Evolutionary conservation across 2,113 vertebrate genomes (phyloP).

Genomic region (Petromus typicus): DNA sequence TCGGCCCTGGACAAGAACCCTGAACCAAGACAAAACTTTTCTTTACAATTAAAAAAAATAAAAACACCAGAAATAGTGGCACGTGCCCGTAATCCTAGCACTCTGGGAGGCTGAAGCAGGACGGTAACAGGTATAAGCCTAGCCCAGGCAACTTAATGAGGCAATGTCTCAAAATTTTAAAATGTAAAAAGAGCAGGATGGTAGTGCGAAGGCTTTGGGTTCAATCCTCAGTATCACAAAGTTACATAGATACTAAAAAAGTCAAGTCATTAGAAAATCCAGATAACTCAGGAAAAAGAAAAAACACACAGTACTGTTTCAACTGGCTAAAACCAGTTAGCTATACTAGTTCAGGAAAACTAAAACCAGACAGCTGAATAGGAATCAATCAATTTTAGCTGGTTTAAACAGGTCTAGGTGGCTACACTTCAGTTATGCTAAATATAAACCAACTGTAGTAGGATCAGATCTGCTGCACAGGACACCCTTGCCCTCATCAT

Average conservation of each 20-base stretch:
- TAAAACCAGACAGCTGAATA: not conserved
- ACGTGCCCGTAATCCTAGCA: not conserved
- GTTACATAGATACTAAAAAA: not conserved
- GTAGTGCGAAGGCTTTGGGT: not conserved
- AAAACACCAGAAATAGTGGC: not conserved
- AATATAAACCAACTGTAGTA: not conserved
- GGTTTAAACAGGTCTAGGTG: not conserved
- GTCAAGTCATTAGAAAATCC: not conserved
- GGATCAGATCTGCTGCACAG: slow-evolving; percentile 9
- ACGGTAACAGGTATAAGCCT: not conserved
- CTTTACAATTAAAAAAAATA: not conserved
- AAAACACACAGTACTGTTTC: not conserved
- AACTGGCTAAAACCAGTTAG: not conserved
- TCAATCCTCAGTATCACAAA: not conserved
- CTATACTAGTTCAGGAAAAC: slow-evolving; percentile 8
- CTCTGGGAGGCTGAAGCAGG: not conserved
- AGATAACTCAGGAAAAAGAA: not conserved
- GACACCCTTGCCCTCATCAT: not conserved
- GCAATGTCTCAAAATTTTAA: not conserved
- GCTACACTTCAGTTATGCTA: not conserved
- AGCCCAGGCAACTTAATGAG: not conserved
- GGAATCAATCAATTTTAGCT: not conserved
- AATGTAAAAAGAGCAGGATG: not conserved
- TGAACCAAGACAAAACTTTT: not conserved
- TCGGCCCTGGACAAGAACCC: not conserved